Conservation (phyloP, 1,140 invertebrate species). For the Drosophila fuyamai region DNA sequence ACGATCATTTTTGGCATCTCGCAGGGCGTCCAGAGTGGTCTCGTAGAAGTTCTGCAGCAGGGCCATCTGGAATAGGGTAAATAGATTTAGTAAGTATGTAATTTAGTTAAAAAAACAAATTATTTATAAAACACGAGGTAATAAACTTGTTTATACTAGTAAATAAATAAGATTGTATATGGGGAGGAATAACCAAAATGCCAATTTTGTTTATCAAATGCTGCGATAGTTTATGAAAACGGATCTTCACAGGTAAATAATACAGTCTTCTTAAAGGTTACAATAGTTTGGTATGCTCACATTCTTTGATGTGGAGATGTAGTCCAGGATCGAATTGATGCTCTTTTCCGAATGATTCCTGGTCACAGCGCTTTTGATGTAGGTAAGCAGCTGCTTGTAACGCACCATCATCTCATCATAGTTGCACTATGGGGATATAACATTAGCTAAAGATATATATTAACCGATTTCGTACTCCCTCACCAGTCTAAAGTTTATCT, state of each 20-base stretch:
- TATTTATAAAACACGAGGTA: too few relatives aligned
- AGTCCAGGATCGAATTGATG: conserved; percentile 99
- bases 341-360: conserved; percentile 99
- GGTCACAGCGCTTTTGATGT: conserved; percentile 99
- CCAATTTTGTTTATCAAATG: too few relatives aligned
- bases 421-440: conserved; percentile 88
- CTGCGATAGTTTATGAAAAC: too few relatives aligned
- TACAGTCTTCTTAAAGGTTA: too few relatives aligned
- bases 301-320: conserved; percentile 99
- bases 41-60: conserved; percentile 99
- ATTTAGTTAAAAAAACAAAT: too few relatives aligned
- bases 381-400: conserved; percentile 98
- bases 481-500: conserved; percentile 99
- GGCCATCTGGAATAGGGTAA: conserved; percentile 92
- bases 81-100: background rate
- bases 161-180: too few relatives aligned
- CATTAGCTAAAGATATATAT: conserved; percentile 1
- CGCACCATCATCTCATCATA: conserved; percentile 98
- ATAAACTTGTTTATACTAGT: too few relatives aligned
- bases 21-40: conserved; percentile 98
- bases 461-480: background rate
- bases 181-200: too few relatives aligned
- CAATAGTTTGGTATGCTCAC: conserved; percentile 86
- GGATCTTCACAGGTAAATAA: too few relatives aligned
- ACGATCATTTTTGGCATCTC: conserved; percentile 99